Evolutionary conservation across 2,113 vertebrate genomes (phyloP).

Genomic region (Albula glossodonta): DNA sequence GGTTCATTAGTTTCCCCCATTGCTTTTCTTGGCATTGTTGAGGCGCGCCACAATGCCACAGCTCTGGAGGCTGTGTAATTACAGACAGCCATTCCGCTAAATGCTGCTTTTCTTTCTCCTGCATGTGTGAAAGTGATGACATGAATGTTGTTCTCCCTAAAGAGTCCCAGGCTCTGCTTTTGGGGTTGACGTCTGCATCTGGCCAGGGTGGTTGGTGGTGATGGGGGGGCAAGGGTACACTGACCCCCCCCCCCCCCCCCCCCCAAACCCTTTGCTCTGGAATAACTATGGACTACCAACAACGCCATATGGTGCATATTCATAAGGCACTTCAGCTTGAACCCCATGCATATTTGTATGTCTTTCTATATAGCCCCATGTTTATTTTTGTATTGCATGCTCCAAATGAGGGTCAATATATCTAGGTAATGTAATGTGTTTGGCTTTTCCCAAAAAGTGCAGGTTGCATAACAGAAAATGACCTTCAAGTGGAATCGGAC

Average conservation of each 20-base stretch:
- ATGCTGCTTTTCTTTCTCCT: constrained; percentile 41
- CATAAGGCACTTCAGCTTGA: background rate
- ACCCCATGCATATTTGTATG: background rate
- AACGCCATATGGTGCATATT: background rate
- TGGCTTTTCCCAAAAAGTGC: constrained; percentile 42
- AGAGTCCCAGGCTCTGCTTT: constrained; percentile 12
- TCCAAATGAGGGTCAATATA: constrained; percentile 35
- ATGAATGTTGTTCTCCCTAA: constrained; percentile 58
- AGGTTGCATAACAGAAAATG: constrained; percentile 42
- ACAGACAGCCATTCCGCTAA: constrained; percentile 57
- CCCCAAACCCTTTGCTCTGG: background rate
- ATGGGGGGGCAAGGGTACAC: background rate
- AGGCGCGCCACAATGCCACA: constrained; percentile 46
- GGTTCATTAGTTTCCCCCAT: constrained; percentile 48
- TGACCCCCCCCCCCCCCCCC: background rate
- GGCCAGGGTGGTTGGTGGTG: background rate
- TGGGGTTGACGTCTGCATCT: constrained; percentile 11
- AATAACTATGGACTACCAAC: background rate
- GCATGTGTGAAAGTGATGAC: constrained; percentile 48
- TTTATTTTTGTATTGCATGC: constrained; percentile 29
- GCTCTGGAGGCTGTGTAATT: constrained; percentile 57
- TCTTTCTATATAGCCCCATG: constrained; percentile 12
- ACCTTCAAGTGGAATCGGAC: constrained; percentile 45
- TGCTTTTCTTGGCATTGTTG: constrained; percentile 51
- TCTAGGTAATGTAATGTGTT: constrained; percentile 45